Evolutionary conservation across 2,888 invertebrate species (phyloP).

Genomic region (Rhamphomyia laevipes): DNA sequence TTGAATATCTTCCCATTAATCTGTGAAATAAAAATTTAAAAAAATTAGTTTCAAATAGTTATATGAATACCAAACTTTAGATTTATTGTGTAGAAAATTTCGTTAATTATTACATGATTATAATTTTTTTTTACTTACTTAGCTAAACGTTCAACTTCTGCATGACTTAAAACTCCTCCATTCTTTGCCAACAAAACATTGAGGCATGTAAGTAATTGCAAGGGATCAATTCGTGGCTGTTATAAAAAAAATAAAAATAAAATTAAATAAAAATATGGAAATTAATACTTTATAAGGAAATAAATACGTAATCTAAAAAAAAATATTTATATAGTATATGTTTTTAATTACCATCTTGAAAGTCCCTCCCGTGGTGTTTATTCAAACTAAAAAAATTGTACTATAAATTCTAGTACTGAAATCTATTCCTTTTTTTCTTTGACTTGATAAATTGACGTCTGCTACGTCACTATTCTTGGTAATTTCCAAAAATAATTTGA

Average conservation of each 20-base stretch:
- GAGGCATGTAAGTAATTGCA: constrained; percentile 77
- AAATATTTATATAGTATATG: no score
- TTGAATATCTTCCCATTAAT: constrained; percentile 91
- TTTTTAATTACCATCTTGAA: no score
- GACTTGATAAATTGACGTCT: no score
- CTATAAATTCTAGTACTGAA: no score
- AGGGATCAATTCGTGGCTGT: constrained; percentile 87
- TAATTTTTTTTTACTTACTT: constrained; percentile 47
- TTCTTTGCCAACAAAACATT: constrained; percentile 69
- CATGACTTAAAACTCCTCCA: constrained; percentile 79
- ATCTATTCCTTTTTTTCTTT: no score
- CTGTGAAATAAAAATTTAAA: constrained; percentile 44
- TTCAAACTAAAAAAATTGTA: no score
- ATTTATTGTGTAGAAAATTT: not conserved
- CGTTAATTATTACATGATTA: not conserved
- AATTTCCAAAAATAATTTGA: no score
- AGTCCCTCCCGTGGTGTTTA: no score
- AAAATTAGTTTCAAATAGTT: not conserved
- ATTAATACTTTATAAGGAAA: not conserved
- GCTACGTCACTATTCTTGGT: no score
- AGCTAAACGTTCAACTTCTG: constrained; percentile 78
- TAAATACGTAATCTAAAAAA: no score
- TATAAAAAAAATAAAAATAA: constrained; percentile 30
- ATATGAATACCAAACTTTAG: constrained; percentile 6
- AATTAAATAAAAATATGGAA: not conserved